Evolutionary conservation across 2,888 invertebrate genomes (phyloP).

Genomic region (Hydropsyche betteni): DNA sequence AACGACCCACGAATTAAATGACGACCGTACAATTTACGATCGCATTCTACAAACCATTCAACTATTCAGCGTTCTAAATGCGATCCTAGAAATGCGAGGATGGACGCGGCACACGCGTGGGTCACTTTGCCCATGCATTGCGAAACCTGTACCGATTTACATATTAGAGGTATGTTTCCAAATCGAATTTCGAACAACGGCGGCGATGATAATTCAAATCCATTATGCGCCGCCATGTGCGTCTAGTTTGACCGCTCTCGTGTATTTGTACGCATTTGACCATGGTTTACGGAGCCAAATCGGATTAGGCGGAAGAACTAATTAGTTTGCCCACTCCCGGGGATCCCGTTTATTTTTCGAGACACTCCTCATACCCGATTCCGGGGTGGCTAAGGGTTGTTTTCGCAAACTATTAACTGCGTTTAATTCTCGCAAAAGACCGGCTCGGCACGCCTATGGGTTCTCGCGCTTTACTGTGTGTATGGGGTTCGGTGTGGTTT

Average conservation of each 20-base stretch:
- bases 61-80: too few species aligned
- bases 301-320: slow-evolving; percentile 26
- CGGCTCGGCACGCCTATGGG: neutral
- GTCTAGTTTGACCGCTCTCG: neutral
- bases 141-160: too few species aligned
- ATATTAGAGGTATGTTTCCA: too few species aligned
- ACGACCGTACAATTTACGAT: slow-evolving; percentile 22
- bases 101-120: too few species aligned
- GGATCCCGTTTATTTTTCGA: neutral
- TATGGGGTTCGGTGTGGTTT: neutral
- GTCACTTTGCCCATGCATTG: too few species aligned
- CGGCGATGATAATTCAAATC: slow-evolving; percentile 10
- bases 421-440: slow-evolving; percentile 9
- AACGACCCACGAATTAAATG: slow-evolving; percentile 17
- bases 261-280: slow-evolving; percentile 11
- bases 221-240: slow-evolving; percentile 1
- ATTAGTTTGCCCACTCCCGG: slow-evolving; percentile 2
- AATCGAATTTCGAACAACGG: too few species aligned
- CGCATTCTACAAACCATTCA: slow-evolving; percentile 13
- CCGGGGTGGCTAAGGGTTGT: slow-evolving; percentile 1
- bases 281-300: slow-evolving; percentile 11
- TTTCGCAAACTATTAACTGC: slow-evolving; percentile 23
- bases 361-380: neutral
- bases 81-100: too few species aligned
- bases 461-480: neutral